Evolutionary conservation across 1,140 invertebrate genomes (phyloP).

Genomic region (Penaeus vannamei): DNA sequence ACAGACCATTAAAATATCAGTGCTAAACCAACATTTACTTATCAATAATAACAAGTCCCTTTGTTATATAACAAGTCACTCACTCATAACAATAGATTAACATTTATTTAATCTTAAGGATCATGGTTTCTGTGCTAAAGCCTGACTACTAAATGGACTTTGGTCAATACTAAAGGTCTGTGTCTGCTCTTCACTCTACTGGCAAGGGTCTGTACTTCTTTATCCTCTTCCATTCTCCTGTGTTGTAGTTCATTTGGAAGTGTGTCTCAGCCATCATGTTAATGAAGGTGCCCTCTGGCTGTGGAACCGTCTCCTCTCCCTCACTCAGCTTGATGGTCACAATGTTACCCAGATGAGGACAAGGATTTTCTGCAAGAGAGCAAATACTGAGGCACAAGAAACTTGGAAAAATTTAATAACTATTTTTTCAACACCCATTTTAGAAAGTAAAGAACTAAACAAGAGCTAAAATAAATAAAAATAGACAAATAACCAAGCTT

Average conservation of each 20-base stretch:
- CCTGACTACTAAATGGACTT: background rate
- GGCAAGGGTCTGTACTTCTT: conserved; percentile 77
- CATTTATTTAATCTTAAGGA: background rate
- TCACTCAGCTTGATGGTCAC: conserved; percentile 94
- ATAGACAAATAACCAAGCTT: too few relatives aligned
- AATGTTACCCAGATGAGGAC: conserved; percentile 92
- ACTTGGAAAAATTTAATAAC: background rate
- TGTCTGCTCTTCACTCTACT: conserved; percentile 21
- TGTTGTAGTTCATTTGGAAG: conserved; percentile 97
- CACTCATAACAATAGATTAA: background rate
- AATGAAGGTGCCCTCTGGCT: conserved; percentile 81
- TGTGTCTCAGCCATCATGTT: conserved; percentile 90
- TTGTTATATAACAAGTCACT: background rate
- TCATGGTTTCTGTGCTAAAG: background rate
- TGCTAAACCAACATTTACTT: too few relatives aligned
- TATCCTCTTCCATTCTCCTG: conserved; percentile 93
- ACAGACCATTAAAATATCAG: too few relatives aligned
- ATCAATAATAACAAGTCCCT: background rate
- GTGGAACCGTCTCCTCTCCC: conserved; percentile 85
- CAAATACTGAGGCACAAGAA: conserved; percentile 53
- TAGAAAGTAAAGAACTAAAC: too few relatives aligned
- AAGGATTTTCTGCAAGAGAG: conserved; percentile 88
- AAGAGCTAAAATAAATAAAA: too few relatives aligned
- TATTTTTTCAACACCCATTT: background rate
- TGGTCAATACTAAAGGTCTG: background rate